Evolutionary conservation across 2,113 vertebrate genomes (phyloP).

Genomic region (Bos taurus): DNA sequence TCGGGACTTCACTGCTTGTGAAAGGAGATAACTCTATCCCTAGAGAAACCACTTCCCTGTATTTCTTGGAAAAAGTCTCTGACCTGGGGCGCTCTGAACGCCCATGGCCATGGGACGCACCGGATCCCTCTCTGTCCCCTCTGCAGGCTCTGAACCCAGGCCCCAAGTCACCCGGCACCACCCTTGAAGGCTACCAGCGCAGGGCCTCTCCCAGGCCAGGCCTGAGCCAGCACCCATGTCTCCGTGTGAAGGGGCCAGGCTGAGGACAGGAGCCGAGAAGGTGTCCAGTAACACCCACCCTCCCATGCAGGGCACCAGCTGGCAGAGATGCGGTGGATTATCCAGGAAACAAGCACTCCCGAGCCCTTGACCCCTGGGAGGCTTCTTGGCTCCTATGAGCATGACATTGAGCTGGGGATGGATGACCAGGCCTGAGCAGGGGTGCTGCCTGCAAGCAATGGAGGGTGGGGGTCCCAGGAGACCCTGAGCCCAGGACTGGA

Average conservation of each 20-base stretch:
- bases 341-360: too few species aligned
- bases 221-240: background rate
- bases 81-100: fast-evolving
- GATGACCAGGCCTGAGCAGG: background rate
- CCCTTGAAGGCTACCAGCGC: fast-evolving
- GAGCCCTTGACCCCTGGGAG: too few species aligned
- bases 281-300: fast-evolving
- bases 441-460: background rate
- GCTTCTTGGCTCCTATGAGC: too few species aligned
- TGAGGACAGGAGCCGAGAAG: background rate
- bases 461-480: background rate
- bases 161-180: fast-evolving
- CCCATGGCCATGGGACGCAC: fast-evolving
- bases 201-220: background rate
- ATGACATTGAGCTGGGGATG: fast-evolving
- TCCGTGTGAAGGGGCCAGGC: fast-evolving
- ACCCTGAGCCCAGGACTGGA: background rate
- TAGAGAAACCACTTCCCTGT: too few species aligned
- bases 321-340: fast-evolving
- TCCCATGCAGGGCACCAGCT: fast-evolving
- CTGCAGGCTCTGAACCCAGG: background rate
- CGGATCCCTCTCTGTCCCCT: background rate
- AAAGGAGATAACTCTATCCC: background rate
- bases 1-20: fast-evolving
- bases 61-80: background rate